phyloP scores from a whole-genome alignment of 2,888 invertebrate species.

The Cabera pusaria region DNA sequence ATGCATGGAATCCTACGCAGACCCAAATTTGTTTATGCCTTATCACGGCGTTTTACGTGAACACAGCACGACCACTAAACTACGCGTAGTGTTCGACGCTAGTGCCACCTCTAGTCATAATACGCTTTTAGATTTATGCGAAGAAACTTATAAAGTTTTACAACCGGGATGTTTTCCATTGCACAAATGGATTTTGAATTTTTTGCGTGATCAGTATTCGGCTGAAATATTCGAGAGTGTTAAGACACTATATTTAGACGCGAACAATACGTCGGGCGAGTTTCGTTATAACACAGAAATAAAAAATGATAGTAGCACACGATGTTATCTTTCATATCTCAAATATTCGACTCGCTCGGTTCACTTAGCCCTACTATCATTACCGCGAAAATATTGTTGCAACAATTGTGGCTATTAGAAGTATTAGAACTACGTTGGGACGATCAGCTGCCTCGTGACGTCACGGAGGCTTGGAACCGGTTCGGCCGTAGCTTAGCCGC shows the following conservation, averaged over 20 bases:
- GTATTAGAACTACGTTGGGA: constrained; percentile 25
- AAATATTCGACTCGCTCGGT: constrained; percentile 25
- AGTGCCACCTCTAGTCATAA: constrained; percentile 14
- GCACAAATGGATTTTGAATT: constrained; percentile 20
- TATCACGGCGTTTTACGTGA: constrained; percentile 13
- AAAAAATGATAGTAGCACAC: constrained; percentile 11
- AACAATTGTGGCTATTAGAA: constrained; percentile 17
- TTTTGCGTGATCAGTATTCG: neutral
- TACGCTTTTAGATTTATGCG: constrained; percentile 5
- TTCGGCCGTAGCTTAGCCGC: too few relatives aligned
- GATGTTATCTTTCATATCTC: constrained; percentile 20
- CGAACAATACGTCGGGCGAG: constrained; percentile 9
- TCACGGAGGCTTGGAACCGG: neutral
- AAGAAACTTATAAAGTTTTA: constrained; percentile 5
- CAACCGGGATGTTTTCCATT: constrained; percentile 21
- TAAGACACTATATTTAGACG: neutral
- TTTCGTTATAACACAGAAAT: constrained; percentile 15
- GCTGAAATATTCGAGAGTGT: neutral
- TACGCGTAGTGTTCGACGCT: constrained; percentile 16
- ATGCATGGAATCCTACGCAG: neutral
- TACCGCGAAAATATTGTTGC: constrained; percentile 17
- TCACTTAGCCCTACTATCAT: constrained; percentile 12
- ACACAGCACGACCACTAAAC: constrained; percentile 10
- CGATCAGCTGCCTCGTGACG: constrained; percentile 1
- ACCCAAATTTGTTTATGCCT: neutral